Conservation (phyloP, 2,113 vertebrate species). For the Eupsittula cactorum region DNA sequence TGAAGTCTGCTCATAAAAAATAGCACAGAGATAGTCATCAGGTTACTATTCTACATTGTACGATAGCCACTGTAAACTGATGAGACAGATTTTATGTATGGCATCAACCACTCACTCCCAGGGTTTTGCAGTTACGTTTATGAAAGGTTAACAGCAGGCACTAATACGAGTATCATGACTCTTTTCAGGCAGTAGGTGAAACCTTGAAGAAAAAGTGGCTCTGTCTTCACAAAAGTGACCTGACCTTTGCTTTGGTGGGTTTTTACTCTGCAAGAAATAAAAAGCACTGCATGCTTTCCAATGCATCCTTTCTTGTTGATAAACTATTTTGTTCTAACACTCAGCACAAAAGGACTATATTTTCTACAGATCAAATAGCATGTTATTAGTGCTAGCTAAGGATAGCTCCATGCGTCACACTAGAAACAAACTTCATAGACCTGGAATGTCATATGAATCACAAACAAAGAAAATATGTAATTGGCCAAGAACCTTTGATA, state of each 20-base stretch:
- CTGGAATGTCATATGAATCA: slow-evolving; percentile 68
- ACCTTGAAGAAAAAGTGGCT: slow-evolving; percentile 89
- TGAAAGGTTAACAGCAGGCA: slow-evolving; percentile 52
- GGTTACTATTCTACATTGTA: background rate
- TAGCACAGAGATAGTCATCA: background rate
- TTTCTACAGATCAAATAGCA: slow-evolving; percentile 71
- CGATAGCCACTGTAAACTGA: background rate
- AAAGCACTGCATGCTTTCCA: slow-evolving; percentile 82
- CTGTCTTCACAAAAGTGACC: slow-evolving; percentile 88
- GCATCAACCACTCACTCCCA: slow-evolving; percentile 26
- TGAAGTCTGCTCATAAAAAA: background rate
- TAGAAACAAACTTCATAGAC: slow-evolving; percentile 56
- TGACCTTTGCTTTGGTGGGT: slow-evolving; percentile 88
- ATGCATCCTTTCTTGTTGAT: slow-evolving; percentile 76
- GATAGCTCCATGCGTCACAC: slow-evolving; percentile 57
- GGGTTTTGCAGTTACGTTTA: slow-evolving; percentile 41
- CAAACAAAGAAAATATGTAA: slow-evolving; percentile 8
- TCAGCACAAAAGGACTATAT: slow-evolving; percentile 75
- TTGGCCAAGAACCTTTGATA: slow-evolving; percentile 73
- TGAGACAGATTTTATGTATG: background rate
- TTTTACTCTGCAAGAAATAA: slow-evolving; percentile 80
- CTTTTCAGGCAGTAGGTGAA: slow-evolving; percentile 88
- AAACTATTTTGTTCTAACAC: slow-evolving; percentile 76
- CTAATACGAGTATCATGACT: slow-evolving; percentile 83
- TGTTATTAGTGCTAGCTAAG: slow-evolving; percentile 73